Base-by-base conservation (phyloP, 1,140 invertebrate species). In the Mylabris phalerata region DNA sequence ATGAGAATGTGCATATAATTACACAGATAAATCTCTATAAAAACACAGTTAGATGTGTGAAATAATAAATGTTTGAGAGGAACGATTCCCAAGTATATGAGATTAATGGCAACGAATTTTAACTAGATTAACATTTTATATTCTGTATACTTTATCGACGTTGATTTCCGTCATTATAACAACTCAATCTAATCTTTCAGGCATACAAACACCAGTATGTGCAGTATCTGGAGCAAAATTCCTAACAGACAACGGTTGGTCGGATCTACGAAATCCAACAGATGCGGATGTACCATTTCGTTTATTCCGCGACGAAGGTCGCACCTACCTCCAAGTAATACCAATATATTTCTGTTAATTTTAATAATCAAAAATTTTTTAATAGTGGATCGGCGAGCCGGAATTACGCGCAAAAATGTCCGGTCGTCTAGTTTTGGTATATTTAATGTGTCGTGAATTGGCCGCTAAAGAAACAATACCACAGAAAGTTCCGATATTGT, bases 211-310 rank as follows among this genome's bases (percentile, higher is more conserved):
- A 24, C 89, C 89, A n/a, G 83, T 92, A 26, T 93, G 91, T 69
- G 88, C 87, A 24, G 88, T 93, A n/a, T 89, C 88, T 2, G 84
- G 86, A 27, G 87, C 88, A 1, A 86, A 90, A 71, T 89, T 89
- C 68, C 77, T 93, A 27, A 86, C 88, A 1, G 79, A 80, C 55
- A 79, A 79, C 63, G 90, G 90, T 25, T 92, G 90, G 83, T 75
- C 82, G 7, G 88, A 90, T 66, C 73, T 90, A 24, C 78, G 84
- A 50, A 90, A 89, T 72, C 81, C 85, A 9, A 78, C 87, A 0
- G 84, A 87, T 56, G 79, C 82, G 2, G 88, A 90, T 69, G 85
- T 88, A 46, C 89, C 89, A 5, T 92, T 93, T 71, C 81, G 82
- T 52, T 76, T 92, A 41, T 90, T 88, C 67, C 80, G 85, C 27